These are phyloP conservation scores for Eleginops maclovinus DNA, from an alignment of 2,113 vertebrate genomes.

Conservation along the genomic window DNA sequence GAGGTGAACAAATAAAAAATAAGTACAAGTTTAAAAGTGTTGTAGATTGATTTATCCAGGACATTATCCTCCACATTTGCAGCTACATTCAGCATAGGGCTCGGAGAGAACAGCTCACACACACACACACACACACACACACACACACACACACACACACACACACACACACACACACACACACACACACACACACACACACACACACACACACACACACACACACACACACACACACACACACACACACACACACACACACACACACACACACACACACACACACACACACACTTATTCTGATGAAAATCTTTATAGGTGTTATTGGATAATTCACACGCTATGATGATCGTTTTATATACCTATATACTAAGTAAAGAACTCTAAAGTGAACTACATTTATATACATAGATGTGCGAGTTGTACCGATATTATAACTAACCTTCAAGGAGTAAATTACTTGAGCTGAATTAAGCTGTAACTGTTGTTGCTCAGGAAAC, in stretches of 20 bases:
- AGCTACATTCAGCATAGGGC: slow-evolving; percentile 4
- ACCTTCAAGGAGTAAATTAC: slow-evolving; percentile 3
- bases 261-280: neutral
- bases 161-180: neutral
- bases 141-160: neutral
- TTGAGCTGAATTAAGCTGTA: neutral
- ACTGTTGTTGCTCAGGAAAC: neutral
- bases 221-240: too few relatives aligned
- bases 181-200: too few relatives aligned
- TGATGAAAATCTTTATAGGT: slow-evolving; percentile 28
- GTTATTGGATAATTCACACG: neutral
- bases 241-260: neutral
- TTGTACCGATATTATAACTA: neutral
- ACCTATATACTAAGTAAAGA: neutral
- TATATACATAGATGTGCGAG: slow-evolving; percentile 20
- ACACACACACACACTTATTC: neutral
- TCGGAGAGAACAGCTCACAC: neutral
- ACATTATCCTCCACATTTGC: slow-evolving; percentile 34
- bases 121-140: neutral
- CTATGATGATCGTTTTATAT: slow-evolving; percentile 28
- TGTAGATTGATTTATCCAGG: slow-evolving; percentile 42
- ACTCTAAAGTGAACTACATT: too few relatives aligned
- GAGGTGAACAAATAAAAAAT: slow-evolving; percentile 51
- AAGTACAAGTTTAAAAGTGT: slow-evolving; percentile 41
- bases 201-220: slow-evolving; percentile 2